These are phyloP conservation scores for Corydoras sp. DNA, from an alignment of 2,113 vertebrate species.

Conservation along the genomic window DNA sequence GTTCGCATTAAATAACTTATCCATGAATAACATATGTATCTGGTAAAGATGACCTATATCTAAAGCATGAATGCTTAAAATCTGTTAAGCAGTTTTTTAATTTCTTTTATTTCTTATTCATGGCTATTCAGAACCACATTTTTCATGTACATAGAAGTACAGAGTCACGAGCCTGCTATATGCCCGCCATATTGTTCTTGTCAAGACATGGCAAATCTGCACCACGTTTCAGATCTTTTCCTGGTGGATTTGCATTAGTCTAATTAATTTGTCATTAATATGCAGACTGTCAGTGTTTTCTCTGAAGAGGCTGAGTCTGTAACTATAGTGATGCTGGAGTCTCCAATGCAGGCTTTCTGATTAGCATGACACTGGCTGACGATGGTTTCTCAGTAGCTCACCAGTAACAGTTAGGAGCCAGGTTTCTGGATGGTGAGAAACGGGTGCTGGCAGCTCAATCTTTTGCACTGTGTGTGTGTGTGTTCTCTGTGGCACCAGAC, in stretches of 20 bases:
- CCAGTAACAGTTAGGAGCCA: conserved; percentile 41
- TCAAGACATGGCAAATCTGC: conserved; percentile 21
- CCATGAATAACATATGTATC: no score
- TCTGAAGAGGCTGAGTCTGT: conserved; percentile 37
- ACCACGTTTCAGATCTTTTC: conserved; percentile 8
- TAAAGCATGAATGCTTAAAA: no score
- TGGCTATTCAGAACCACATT: background rate
- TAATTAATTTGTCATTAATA: conserved; percentile 48
- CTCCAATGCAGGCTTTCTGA: conserved; percentile 30
- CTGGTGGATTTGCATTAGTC: conserved; percentile 25
- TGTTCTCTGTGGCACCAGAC: conserved; percentile 31
- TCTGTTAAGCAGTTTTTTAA: background rate
- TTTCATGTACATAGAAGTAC: background rate
- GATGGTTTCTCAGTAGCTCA: conserved; percentile 38
- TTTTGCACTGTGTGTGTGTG: conserved; percentile 31
- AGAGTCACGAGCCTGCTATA: background rate
- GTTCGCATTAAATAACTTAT: conserved; percentile 29
- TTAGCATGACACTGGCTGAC: conserved; percentile 45
- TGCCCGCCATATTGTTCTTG: conserved; percentile 11
- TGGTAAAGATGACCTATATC: no score
- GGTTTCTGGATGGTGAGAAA: conserved; percentile 38
- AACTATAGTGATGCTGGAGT: conserved; percentile 42
- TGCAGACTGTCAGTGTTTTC: conserved; percentile 35
- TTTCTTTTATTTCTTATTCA: background rate
- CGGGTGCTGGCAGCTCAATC: conserved; percentile 40